These are phyloP conservation scores for Coenobita brevimanus DNA, from an alignment of 1,140 invertebrate genomes.

Conservation along the genomic window DNA sequence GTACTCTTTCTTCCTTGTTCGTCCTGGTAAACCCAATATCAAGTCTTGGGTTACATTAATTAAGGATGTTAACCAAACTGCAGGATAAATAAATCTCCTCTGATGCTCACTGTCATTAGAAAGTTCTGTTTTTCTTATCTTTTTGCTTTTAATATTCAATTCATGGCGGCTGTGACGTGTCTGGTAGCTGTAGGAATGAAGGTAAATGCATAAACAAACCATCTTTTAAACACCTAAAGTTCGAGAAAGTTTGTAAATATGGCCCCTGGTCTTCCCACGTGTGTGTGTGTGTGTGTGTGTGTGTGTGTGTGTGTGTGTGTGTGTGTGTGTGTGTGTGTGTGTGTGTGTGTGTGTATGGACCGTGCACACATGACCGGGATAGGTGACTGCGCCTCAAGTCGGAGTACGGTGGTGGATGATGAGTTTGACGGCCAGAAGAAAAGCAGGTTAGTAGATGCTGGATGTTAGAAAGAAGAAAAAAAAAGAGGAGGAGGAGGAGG, in stretches of 20 bases:
- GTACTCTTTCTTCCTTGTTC: too few relatives aligned
- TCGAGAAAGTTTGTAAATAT: not conserved
- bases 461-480: not conserved
- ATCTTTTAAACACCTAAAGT: not conserved
- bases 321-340: constrained; percentile 4
- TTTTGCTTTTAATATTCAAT: too few relatives aligned
- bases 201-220: too few relatives aligned
- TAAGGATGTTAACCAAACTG: too few relatives aligned
- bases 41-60: too few relatives aligned
- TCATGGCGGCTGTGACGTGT: too few relatives aligned
- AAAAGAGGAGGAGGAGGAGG: not conserved
- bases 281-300: not conserved
- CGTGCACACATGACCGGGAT: not conserved
- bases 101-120: too few relatives aligned
- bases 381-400: not conserved
- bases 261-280: not conserved
- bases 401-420: not conserved
- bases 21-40: too few relatives aligned
- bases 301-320: constrained; percentile 16
- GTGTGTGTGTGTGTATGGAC: not conserved
- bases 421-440: not conserved
- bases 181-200: too few relatives aligned
- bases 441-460: not conserved
- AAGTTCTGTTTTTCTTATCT: too few relatives aligned
- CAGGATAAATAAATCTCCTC: too few relatives aligned